Evolutionary conservation across 1,140 invertebrate species (phyloP), one percentile per base, ranked within the genome.

Genomic region (Conus betulinus): DNA sequence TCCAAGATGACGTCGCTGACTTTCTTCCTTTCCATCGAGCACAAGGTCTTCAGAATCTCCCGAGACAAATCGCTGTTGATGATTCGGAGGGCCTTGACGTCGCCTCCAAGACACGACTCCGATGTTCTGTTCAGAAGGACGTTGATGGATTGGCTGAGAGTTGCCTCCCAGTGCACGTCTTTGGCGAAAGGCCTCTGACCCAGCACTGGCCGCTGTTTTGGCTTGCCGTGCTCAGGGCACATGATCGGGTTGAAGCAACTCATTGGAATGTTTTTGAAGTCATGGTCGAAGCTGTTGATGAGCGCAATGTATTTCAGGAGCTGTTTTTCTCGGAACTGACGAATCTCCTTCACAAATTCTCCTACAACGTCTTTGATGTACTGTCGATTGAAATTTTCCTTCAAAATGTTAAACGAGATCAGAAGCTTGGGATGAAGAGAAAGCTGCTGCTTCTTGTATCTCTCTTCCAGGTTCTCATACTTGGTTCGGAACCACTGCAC

Each of bases 321-420:
- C 79, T 27, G 81, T n/a, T 79, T 60, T 81, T 92, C 92, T 74
- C 84, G 82, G 23, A 13, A 25, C 15, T 86, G 82, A 27, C 51
- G 86, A n/a, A 92, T 89, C 67, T 88, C 85, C 67, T 79, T 60
- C 8, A 90, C 71, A 88, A 92, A 89, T 88, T 86, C 88, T 51
- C 79, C 88, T 20, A 92, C 92, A 17, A 88, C 87, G 84, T 87
- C 88, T 51, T 87, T 83, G 67, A 92, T 90, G 81, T 89, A 91
- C 17, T 91, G 88, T 20, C 81, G 74, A 86, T 91, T 89, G 79
- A 92, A 92, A 71, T 90, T 91, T 88, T 90, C 89, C 55, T 90
- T 92, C 88, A 92, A 84, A 23, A 92, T 92, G 60, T 92, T 92
- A 82, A 92, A 92, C 3, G 91, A 89, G 63, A 92, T 91, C 27